Conservation (phyloP, 2,888 invertebrate genomes). For the Hermaeophaga mercurialis region DNA sequence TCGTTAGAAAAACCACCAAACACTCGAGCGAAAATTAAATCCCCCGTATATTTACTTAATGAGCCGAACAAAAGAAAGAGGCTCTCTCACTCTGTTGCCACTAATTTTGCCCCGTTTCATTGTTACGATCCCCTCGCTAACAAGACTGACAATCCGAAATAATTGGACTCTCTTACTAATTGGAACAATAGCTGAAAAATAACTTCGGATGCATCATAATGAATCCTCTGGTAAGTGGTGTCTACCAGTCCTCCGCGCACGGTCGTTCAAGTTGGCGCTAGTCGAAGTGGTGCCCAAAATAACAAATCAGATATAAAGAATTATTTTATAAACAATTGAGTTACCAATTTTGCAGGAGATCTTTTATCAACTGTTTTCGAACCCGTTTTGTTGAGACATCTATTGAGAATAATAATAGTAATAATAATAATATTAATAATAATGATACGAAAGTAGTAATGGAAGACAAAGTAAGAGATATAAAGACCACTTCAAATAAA, state of each 20-base stretch:
- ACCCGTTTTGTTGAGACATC: too few species aligned
- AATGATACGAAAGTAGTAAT: too few species aligned
- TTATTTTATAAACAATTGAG: too few species aligned
- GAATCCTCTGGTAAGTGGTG: slow-evolving; percentile 43
- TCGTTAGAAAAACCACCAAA: too few species aligned
- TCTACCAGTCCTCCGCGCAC: slow-evolving; percentile 10
- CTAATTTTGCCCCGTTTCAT: slow-evolving; percentile 30
- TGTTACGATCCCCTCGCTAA: slow-evolving; percentile 32
- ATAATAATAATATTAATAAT: too few species aligned
- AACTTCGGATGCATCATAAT: slow-evolving; percentile 43
- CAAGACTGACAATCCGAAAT: slow-evolving; percentile 44
- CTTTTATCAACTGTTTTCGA: too few species aligned
- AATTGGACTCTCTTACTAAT: slow-evolving; percentile 49
- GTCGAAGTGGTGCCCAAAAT: slow-evolving; percentile 3
- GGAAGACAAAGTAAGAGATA: too few species aligned
- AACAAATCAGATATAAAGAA: too few species aligned
- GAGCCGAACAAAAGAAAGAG: slow-evolving; percentile 25
- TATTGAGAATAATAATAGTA: too few species aligned
- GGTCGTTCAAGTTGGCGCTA: slow-evolving; percentile 1
- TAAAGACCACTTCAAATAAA: too few species aligned
- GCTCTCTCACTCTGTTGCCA: slow-evolving; percentile 18
- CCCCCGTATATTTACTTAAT: slow-evolving; percentile 26
- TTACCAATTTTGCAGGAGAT: too few species aligned
- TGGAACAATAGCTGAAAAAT: slow-evolving; percentile 46
- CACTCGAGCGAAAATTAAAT: slow-evolving; percentile 10